These are phyloP conservation scores for Catharus bicknelli DNA, from an alignment of 2,113 vertebrate species.

Conservation along the genomic window DNA sequence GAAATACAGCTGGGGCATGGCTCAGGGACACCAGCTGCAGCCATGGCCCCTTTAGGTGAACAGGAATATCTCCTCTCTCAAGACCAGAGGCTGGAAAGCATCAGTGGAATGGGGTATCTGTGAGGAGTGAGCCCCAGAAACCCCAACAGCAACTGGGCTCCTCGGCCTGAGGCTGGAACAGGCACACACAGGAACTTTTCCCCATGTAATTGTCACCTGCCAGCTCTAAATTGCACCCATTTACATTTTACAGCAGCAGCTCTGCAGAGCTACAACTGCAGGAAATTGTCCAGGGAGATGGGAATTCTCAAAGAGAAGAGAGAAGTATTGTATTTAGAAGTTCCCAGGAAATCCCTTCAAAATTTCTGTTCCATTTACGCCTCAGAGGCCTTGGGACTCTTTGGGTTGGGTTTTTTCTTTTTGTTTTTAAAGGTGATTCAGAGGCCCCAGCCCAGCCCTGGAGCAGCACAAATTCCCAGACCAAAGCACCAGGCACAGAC, in stretches of 20 bases:
- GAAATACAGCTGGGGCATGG: background rate
- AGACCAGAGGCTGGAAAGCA: background rate
- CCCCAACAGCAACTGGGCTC: background rate
- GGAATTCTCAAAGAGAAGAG: background rate
- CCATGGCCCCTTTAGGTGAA: background rate
- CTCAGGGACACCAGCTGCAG: background rate
- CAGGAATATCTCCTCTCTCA: background rate
- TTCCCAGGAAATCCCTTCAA: background rate
- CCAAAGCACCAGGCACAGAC: background rate
- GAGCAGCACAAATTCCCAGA: background rate
- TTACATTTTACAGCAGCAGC: background rate
- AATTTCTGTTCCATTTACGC: background rate
- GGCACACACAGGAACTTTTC: background rate
- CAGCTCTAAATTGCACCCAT: background rate
- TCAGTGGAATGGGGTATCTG: background rate
- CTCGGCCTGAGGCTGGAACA: background rate
- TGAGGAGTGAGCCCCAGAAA: background rate
- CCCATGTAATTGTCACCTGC: background rate
- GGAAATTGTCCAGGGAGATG: slow-evolving; percentile 30
- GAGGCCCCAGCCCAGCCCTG: background rate
- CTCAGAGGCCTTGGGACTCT: background rate
- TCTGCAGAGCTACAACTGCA: slow-evolving; percentile 21
- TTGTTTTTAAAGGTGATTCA: background rate
- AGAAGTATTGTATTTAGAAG: background rate
- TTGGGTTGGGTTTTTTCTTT: background rate